phyloP scores from a whole-genome alignment of 2,797 vertebrate species.

The Lagodon rhomboides region DNA sequence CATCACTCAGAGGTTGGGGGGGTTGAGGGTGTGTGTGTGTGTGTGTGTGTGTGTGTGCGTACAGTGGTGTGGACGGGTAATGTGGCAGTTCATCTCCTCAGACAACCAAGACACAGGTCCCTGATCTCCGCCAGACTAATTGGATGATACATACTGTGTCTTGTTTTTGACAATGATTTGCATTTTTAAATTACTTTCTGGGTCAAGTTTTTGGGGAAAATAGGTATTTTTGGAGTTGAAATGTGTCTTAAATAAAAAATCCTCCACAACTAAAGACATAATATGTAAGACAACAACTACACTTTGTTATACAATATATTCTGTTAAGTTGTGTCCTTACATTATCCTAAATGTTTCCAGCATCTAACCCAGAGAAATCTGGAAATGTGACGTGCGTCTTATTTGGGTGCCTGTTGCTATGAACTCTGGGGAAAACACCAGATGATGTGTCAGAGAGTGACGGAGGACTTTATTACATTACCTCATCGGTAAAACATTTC shows the following conservation, averaged over 20 bases:
- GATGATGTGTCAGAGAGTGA: too few relatives aligned
- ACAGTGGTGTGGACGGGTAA: slow-evolving; percentile 27
- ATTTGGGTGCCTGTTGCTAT: too few relatives aligned
- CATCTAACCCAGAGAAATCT: too few relatives aligned
- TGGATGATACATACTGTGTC: slow-evolving; percentile 41
- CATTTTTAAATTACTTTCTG: slow-evolving; percentile 25
- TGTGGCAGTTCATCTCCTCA: slow-evolving; percentile 31
- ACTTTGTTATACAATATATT: too few relatives aligned
- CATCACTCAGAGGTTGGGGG: slow-evolving; percentile 45
- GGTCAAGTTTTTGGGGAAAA: slow-evolving; percentile 13
- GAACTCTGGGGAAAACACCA: too few relatives aligned
- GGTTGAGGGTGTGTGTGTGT: slow-evolving; percentile 13
- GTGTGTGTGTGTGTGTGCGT: slow-evolving; percentile 7
- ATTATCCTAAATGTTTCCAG: too few relatives aligned
- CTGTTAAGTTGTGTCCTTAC: too few relatives aligned
- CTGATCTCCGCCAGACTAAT: slow-evolving; percentile 52
- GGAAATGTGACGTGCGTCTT: too few relatives aligned
- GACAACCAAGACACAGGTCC: slow-evolving; percentile 40
- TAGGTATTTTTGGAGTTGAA: not conserved
- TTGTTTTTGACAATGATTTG: slow-evolving; percentile 22
- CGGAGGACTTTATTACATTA: too few relatives aligned
- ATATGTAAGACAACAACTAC: too few relatives aligned
- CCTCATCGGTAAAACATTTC: too few relatives aligned
- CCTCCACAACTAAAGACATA: not conserved
- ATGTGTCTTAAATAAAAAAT: not conserved